Evolutionary conservation across 2,888 invertebrate species (phyloP), one percentile per base, ranked within the genome.

Genomic region (Melieria picta): DNA sequence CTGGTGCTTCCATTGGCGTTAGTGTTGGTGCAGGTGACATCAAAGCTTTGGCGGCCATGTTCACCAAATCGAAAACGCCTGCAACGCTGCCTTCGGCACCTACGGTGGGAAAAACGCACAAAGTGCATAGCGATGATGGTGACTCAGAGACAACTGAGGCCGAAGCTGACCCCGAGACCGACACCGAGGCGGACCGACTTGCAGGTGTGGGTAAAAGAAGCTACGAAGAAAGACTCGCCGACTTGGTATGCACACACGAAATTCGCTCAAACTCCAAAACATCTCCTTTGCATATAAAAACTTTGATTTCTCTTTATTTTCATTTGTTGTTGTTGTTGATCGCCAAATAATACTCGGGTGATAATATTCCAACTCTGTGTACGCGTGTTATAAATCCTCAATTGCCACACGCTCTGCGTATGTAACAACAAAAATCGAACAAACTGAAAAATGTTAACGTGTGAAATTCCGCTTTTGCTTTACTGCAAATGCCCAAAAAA

Each of bases 91-190:
- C 30, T 30, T 30, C 30, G 30, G 30, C 30, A 30, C 30, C 30
- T 30, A 50, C 13, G 4, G 43, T 48, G 11, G 13, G 7, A 7
- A 10, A 5, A n/a, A 13, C 60, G 66, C 4, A 43, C 13, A 69
- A 47, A 47, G 60, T 43, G 6, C 69, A 69, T 74, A 68, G 73
- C 46, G 73, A 73, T 4, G 77, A 77, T 16, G 75, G 76, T 74
- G 91, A 91, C 80, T 91, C 92, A 81, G 88, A 90, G 69, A 87
- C 9, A 11, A 72, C 46, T 58, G 58, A 47, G 13, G 11, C 42
- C 4, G 64, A 91, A 50, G 43, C 61, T 11, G 66, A 63, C 61
- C 62, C 57, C 9, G 57, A 69, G 43, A 52, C 58, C 43, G 72
- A 72, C 46, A 66, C 65, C 7, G 56, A 43, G 11, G 30, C 58